A percentile compares a stretch with the other conserved stretches of the same genome.
These are phyloP conservation scores for Eilema depressum DNA, from an alignment of 2,888 invertebrate species.

Conservation along the genomic window DNA sequence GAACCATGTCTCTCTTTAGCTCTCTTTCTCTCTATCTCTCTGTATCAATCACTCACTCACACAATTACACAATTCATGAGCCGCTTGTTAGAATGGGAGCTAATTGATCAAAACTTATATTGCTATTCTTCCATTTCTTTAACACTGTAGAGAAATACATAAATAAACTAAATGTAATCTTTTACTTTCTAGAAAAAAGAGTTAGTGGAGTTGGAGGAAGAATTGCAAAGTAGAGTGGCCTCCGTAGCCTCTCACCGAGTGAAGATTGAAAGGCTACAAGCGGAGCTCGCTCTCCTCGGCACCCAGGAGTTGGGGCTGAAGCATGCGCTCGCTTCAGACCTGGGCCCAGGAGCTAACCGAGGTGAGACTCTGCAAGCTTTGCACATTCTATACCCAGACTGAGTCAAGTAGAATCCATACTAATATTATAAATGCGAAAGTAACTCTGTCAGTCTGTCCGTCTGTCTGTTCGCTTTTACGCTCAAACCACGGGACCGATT, in stretches of 20 bases:
- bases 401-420: too few species aligned
- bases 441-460: too few species aligned
- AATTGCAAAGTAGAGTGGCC: constrained; percentile 88
- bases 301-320: constrained; percentile 87
- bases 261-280: constrained; percentile 90
- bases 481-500: too few species aligned
- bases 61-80: too few species aligned
- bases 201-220: constrained; percentile 89
- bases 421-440: too few species aligned
- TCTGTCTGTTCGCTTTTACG: too few species aligned
- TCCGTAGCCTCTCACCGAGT: constrained; percentile 88
- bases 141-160: not conserved
- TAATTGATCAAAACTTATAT: not conserved
- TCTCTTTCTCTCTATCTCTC: too few species aligned
- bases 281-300: constrained; percentile 89
- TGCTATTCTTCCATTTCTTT: not conserved
- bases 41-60: too few species aligned
- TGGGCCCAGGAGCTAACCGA: constrained; percentile 59
- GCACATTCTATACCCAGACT: not conserved
- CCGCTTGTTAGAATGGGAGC: too few species aligned
- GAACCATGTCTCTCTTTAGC: too few species aligned
- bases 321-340: constrained; percentile 71
- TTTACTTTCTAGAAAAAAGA: constrained; percentile 88
- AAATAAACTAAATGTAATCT: not conserved
- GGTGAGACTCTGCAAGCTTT: constrained; percentile 45